phyloP scores from a whole-genome alignment of 2,888 invertebrate species.

The Tenodera sinensis region DNA sequence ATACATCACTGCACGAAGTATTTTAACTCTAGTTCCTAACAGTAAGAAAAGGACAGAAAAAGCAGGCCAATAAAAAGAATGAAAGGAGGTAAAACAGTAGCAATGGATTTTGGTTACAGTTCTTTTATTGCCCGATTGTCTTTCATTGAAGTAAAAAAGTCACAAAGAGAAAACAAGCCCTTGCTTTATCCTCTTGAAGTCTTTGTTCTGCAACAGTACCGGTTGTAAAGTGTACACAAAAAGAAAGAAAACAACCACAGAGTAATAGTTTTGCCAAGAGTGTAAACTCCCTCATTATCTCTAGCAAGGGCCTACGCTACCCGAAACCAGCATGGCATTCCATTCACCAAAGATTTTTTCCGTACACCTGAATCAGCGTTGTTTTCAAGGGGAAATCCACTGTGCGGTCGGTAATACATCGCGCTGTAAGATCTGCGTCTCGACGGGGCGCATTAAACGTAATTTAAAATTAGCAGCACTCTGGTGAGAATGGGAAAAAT shows the following conservation, averaged over 20 bases:
- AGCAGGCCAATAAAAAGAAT: neutral
- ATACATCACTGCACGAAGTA: no score
- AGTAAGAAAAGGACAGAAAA: neutral
- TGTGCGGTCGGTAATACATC: neutral
- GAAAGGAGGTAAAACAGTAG: neutral
- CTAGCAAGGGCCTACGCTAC: neutral
- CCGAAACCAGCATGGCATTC: neutral
- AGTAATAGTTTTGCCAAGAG: neutral
- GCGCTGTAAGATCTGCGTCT: neutral
- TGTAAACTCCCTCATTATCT: neutral
- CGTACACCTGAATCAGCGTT: neutral
- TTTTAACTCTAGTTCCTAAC: neutral
- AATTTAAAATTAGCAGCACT: constrained; percentile 15
- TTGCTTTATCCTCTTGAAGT: neutral
- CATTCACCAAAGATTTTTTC: neutral
- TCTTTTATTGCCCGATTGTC: neutral
- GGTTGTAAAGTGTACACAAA: neutral
- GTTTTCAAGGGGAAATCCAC: no score
- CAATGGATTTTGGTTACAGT: neutral
- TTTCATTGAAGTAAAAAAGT: neutral
- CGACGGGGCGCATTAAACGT: neutral
- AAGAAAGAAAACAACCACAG: neutral
- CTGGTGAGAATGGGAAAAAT: neutral
- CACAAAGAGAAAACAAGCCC: neutral
- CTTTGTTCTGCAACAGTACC: neutral